Conservation (phyloP, 2,797 vertebrate species). For the Nothura maculosa region DNA sequence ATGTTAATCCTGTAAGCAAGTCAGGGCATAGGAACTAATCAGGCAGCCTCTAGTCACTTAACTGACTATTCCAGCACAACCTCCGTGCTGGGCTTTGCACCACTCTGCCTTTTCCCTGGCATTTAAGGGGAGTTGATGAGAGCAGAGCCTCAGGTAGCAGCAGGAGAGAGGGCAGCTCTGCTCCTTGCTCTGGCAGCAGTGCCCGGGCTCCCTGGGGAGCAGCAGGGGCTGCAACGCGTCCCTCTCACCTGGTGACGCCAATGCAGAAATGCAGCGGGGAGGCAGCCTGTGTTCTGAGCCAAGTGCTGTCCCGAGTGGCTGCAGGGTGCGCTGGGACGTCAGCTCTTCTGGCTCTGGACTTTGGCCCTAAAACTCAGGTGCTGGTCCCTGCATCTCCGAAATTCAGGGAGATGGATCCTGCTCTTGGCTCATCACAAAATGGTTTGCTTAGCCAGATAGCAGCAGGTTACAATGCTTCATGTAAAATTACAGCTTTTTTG, state of each 20-base stretch:
- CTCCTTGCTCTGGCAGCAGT: not conserved
- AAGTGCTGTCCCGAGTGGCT: not conserved
- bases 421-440: not conserved
- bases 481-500: not conserved
- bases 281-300: not conserved
- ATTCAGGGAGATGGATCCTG: not conserved
- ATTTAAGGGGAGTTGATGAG: not conserved
- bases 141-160: rapidly evolving
- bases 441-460: not conserved
- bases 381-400: not conserved
- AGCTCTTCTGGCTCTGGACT: rapidly evolving
- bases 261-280: not conserved
- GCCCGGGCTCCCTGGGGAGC: rapidly evolving
- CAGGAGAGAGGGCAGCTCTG: not conserved
- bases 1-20: not conserved
- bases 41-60: not conserved
- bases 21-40: not conserved
- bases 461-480: not conserved
- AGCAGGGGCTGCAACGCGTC: not conserved
- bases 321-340: not conserved
- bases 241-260: not conserved
- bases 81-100: not conserved
- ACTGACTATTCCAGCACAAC: not conserved
- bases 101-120: not conserved
- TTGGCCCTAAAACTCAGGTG: not conserved